These are phyloP conservation scores for Caenorhabditis panamensis DNA, from an alignment of 2,888 invertebrate species.

Conservation along the genomic window DNA sequence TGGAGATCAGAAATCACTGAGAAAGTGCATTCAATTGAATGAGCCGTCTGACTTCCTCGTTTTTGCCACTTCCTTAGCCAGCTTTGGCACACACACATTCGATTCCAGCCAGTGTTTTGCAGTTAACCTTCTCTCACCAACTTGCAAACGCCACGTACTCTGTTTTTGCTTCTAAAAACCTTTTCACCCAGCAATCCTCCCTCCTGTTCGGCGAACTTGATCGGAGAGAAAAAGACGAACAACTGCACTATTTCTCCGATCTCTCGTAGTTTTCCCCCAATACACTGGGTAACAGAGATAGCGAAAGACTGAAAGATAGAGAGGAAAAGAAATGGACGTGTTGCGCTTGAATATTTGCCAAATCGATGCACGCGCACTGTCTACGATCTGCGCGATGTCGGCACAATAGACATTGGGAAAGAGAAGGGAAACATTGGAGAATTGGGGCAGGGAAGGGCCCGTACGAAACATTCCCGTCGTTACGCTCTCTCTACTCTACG, in stretches of 20 bases:
- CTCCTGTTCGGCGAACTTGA: conserved; percentile 45
- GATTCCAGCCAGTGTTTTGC: neutral
- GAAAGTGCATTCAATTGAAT: conserved; percentile 26
- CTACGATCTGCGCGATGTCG: conserved; percentile 37
- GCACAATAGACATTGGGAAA: conserved; percentile 13
- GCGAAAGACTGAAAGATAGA: conserved; percentile 24
- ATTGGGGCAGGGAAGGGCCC: conserved; percentile 18
- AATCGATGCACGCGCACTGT: conserved; percentile 52
- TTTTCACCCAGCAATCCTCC: conserved; percentile 8
- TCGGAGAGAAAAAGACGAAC: conserved; percentile 25
- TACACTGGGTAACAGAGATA: neutral
- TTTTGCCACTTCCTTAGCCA: conserved; percentile 38
- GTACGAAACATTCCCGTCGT: conserved; percentile 41
- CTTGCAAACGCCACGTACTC: too few relatives aligned
- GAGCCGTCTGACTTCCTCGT: conserved; percentile 6
- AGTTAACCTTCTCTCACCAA: too few relatives aligned
- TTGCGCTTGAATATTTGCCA: conserved; percentile 60
- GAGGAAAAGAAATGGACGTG: conserved; percentile 36
- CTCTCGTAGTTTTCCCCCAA: conserved; percentile 29
- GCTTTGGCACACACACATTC: too few relatives aligned
- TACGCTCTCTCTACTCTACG: conserved; percentile 28
- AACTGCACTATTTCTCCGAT: conserved; percentile 33
- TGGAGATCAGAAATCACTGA: conserved; percentile 39
- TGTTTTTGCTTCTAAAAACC: neutral
- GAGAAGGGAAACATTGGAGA: conserved; percentile 25